Base-by-base conservation (phyloP, 2,797 vertebrate species). In the Poeciliopsis infans region DNA sequence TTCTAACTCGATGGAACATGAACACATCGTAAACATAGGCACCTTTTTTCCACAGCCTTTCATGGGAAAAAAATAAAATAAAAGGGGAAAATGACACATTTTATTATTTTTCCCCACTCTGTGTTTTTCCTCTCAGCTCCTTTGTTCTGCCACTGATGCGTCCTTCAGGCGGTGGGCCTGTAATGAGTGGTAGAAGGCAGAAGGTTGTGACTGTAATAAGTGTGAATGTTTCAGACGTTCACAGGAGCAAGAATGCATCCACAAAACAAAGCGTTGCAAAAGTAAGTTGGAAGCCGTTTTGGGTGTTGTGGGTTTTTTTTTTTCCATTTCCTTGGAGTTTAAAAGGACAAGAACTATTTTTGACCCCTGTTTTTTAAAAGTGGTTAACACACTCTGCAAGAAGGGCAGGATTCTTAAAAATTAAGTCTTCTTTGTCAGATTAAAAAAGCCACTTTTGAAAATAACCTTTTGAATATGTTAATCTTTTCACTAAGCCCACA, bases 201-300 rank as follows among this genome's bases (percentile, higher is more conserved):
- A n/a, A 5, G 18, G 43, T 20, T 6, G 18, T 11, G 20, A 33
- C 46, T 74, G 76, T 78, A 57, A 66, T 70, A 55, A 66, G 72
- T 78, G 79, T 85, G 61, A 76, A 75, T 76, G 72, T 49, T 69
- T n/a, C 53, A 49, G 72, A 46, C 20, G 1, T 33, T 20, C 18
- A 39, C 61, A 10, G 10, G 61, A 66, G 57, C 1, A 7, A 25
- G 28, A 33, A 31, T 7, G 57, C 2, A 31, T 36, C 59, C 16
- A 7, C 59, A 33, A 16, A 33, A 66, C 61, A 10, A 16, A 59
- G 1, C 2, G 28, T 31, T 61, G 28, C 61, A 39, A 66, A 64
- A 16, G 28, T 7, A 39, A 39, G 36, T 39, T 39, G 3, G 20
- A 20, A 39, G 36, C 16, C 61, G 10, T 66, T 20, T 64, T 64